phyloP scores from a whole-genome alignment of 1,140 invertebrate genomes.

The Piezodorus guildinii region DNA sequence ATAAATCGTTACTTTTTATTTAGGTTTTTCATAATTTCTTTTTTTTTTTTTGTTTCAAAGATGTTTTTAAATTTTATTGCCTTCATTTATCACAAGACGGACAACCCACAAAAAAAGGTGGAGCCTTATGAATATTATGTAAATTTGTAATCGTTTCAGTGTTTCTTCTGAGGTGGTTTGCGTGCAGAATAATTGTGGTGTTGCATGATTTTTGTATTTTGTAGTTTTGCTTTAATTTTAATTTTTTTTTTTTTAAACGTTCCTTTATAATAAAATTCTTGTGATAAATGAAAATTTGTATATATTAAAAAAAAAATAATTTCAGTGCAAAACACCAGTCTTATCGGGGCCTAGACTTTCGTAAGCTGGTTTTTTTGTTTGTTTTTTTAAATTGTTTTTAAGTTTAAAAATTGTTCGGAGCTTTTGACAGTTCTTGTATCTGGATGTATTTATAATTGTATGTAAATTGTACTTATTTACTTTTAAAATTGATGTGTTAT shows the following conservation, averaged over 20 bases:
- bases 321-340: background rate
- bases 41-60: background rate
- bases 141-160: background rate
- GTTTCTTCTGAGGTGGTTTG: background rate
- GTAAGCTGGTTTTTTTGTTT: background rate
- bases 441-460: too few species aligned
- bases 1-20: conserved; percentile 11
- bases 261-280: conserved; percentile 3
- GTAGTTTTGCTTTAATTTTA: conserved; percentile 12
- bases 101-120: too few species aligned
- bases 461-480: too few species aligned
- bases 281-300: conserved; percentile 16
- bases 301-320: background rate
- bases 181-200: background rate
- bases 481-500: too few species aligned
- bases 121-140: background rate
- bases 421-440: too few species aligned
- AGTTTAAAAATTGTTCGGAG: background rate
- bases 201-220: conserved; percentile 3
- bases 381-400: background rate
- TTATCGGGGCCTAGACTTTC: background rate
- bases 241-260: background rate
- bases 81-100: conserved; percentile 16
- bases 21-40: conserved; percentile 4
- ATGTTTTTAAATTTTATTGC: conserved; percentile 4